Evolutionary conservation across 1,140 invertebrate species (phyloP).

Genomic region (Ceratoteleas bidentatus): DNA sequence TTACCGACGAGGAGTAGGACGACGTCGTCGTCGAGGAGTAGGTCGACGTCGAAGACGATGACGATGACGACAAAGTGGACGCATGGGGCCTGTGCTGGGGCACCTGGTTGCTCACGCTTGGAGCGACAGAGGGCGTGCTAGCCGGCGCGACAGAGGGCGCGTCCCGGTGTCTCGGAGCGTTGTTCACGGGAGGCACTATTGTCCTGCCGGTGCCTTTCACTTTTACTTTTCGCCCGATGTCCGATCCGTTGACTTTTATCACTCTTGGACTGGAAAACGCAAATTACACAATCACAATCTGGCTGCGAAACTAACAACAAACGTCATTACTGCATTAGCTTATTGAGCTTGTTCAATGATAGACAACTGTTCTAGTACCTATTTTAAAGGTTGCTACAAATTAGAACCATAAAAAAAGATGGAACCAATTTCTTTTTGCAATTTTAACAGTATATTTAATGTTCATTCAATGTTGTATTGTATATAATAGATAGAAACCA

Average conservation of each 20-base stretch:
- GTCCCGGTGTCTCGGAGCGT: constrained; percentile 72
- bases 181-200: constrained; percentile 75
- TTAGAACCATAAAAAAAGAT: too few relatives aligned
- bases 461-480: too few relatives aligned
- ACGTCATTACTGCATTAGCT: too few relatives aligned
- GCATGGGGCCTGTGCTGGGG: constrained; percentile 66
- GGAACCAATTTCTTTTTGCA: too few relatives aligned
- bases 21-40: too few relatives aligned
- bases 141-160: constrained; percentile 28
- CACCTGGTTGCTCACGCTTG: constrained; percentile 62
- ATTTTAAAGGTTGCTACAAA: too few relatives aligned
- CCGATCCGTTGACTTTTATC: constrained; percentile 93
- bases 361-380: too few relatives aligned
- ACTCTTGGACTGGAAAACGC: constrained; percentile 88
- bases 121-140: constrained; percentile 18
- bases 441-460: too few relatives aligned
- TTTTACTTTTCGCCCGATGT: constrained; percentile 92
- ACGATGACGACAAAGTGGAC: background rate
- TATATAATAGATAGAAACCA: too few relatives aligned
- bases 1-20: too few relatives aligned
- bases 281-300: background rate
- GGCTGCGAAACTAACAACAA: too few relatives aligned
- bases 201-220: constrained; percentile 82
- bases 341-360: too few relatives aligned
- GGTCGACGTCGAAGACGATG: constrained; percentile 26